Conservation (phyloP, 2,888 invertebrate genomes). For the Melanchra persicariae region DNA sequence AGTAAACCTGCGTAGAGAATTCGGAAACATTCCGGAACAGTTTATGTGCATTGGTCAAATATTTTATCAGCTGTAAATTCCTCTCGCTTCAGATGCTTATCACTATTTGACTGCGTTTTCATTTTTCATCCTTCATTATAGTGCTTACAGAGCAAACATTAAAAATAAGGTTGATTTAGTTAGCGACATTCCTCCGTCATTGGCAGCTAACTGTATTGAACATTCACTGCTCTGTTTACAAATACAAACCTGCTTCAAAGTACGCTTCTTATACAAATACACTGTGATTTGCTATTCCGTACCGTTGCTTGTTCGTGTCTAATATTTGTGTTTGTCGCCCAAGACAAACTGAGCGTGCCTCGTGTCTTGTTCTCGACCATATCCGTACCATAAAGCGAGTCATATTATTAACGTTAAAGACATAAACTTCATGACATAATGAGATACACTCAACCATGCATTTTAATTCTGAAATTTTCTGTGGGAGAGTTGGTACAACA, state of each 20-base stretch:
- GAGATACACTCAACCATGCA: conserved; percentile 43
- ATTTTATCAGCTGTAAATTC: conserved; percentile 45
- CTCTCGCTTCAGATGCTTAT: conserved; percentile 13
- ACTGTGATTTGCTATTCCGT: conserved; percentile 88
- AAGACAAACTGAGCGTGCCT: conserved; percentile 83
- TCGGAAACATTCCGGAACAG: conserved; percentile 48
- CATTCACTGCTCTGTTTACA: conserved; percentile 84
- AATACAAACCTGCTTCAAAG: conserved; percentile 82
- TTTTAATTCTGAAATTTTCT: conserved; percentile 53
- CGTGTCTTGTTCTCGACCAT: conserved; percentile 72
- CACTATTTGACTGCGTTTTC: conserved; percentile 37
- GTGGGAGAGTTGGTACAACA: conserved; percentile 26
- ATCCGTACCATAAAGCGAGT: conserved; percentile 68
- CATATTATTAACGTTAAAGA: conserved; percentile 62
- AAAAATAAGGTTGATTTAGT: conserved; percentile 70
- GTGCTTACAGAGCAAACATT: conserved; percentile 46
- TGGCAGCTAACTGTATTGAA: conserved; percentile 86
- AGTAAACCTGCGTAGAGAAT: conserved; percentile 41
- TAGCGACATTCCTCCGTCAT: conserved; percentile 80
- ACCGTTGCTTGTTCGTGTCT: conserved; percentile 82
- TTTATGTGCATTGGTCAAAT: conserved; percentile 32
- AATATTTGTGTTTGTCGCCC: conserved; percentile 88
- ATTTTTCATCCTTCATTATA: conserved; percentile 45
- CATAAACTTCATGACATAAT: conserved; percentile 60
- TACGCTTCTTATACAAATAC: conserved; percentile 85